Evolutionary conservation across 2,797 vertebrate genomes (phyloP).

Genomic region (Vespertilio murinus): DNA sequence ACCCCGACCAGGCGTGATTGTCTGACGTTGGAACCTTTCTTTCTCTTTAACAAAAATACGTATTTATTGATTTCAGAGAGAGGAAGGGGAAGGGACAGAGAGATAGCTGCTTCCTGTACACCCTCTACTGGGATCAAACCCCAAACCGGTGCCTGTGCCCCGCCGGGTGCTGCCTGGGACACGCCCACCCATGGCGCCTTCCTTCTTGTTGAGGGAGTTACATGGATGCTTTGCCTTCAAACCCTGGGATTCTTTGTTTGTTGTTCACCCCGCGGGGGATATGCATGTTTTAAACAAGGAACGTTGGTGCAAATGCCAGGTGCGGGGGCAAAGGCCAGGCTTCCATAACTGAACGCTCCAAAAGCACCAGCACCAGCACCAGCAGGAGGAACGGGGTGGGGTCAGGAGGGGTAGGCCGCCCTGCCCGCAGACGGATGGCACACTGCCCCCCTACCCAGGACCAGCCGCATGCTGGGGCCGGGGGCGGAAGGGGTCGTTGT

Average conservation of each 20-base stretch:
- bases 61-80: too few relatives aligned
- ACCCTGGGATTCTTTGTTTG: neutral
- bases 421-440: neutral
- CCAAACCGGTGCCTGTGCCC: too few relatives aligned
- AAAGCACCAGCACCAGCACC: constrained; percentile 71
- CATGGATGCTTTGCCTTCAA: neutral
- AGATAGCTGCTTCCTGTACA: too few relatives aligned
- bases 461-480: constrained; percentile 74
- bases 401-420: neutral
- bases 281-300: constrained; percentile 53
- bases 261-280: too few relatives aligned
- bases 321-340: constrained; percentile 24
- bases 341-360: constrained; percentile 81
- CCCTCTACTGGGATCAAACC: too few relatives aligned
- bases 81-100: too few relatives aligned
- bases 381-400: neutral
- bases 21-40: neutral
- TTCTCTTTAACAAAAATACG: too few relatives aligned
- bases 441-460: neutral
- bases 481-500: constrained; percentile 20
- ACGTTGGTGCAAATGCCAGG: constrained; percentile 81
- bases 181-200: too few relatives aligned
- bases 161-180: too few relatives aligned
- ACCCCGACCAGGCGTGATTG: fast-evolving
- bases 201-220: neutral